A percentile compares a stretch with the other conserved stretches of the same genome.
These are phyloP conservation scores for Caenorhabditis japonica DNA, from an alignment of 2,888 invertebrate genomes.

Conservation along the genomic window DNA sequence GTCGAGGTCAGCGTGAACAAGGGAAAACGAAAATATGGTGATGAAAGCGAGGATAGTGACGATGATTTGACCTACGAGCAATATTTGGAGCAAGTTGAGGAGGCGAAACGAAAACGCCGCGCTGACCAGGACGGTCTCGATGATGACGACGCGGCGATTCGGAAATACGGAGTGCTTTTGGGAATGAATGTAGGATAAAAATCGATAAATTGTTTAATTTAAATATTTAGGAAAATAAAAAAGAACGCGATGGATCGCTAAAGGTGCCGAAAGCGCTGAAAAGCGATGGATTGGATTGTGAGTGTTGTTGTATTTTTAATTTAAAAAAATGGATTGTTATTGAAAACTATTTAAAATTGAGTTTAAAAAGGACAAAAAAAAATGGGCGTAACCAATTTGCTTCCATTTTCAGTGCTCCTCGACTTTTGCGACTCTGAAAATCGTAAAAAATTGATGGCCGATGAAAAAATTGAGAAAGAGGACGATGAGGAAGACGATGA, in stretches of 20 bases:
- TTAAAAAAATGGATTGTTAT: not conserved
- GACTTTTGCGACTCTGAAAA: conserved; percentile 52
- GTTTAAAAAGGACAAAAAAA: not conserved
- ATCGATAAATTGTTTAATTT: not conserved
- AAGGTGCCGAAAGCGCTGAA: conserved; percentile 51
- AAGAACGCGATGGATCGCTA: conserved; percentile 33
- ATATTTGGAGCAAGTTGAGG: conserved; percentile 56
- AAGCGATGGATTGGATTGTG: conserved; percentile 59
- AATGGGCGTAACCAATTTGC: no score
- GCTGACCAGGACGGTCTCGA: conserved; percentile 29
- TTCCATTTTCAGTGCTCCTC: conserved; percentile 48
- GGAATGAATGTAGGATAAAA: conserved; percentile 23
- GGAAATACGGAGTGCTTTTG: conserved; percentile 46
- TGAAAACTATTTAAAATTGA: conserved; percentile 2
- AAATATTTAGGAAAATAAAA: conserved; percentile 31
- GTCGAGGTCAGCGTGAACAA: conserved; percentile 45
- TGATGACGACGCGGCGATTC: conserved; percentile 49
- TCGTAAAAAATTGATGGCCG: conserved; percentile 41
- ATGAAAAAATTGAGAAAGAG: conserved; percentile 16
- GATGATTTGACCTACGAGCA: conserved; percentile 60
- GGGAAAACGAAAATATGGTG: conserved; percentile 51
- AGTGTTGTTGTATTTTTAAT: conserved; percentile 1
- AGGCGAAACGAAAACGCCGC: conserved; percentile 21
- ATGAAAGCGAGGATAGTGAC: conserved; percentile 47
- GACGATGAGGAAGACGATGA: conserved; percentile 26